Evolutionary conservation across 2,113 vertebrate genomes (phyloP).

Genomic region (Leptodactylus fuscus): DNA sequence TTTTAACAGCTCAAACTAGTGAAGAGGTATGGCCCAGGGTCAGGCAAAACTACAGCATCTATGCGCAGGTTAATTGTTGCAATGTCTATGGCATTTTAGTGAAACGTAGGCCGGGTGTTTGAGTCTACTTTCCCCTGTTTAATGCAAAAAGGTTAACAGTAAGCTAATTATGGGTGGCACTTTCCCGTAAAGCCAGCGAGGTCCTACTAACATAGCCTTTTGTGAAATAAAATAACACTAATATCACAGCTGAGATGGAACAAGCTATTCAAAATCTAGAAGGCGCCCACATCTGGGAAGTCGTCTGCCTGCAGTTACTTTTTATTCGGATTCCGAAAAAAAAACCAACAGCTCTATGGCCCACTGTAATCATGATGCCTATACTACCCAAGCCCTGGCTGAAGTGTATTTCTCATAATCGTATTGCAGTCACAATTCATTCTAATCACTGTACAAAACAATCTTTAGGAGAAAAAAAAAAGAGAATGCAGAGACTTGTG

Average conservation of each 20-base stretch:
- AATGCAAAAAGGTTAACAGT: conserved; percentile 58
- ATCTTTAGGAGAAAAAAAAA: conserved; percentile 81
- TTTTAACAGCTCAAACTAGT: conserved; percentile 59
- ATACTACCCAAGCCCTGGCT: conserved; percentile 73
- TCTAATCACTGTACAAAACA: conserved; percentile 84
- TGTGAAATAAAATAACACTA: conserved; percentile 35
- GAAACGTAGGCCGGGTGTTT: conserved; percentile 59
- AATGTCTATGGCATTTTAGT: conserved; percentile 56
- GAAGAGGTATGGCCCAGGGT: conserved; percentile 62
- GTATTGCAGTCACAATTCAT: conserved; percentile 82
- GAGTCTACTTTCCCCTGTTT: conserved; percentile 36
- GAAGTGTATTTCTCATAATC: conserved; percentile 73
- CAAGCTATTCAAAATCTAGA: conserved; percentile 17
- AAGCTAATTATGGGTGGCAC: conserved; percentile 47
- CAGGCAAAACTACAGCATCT: conserved; percentile 60
- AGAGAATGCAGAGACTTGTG: conserved; percentile 90
- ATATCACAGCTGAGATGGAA: conserved; percentile 30
- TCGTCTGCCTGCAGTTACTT: conserved; percentile 60
- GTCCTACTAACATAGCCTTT: conserved; percentile 36
- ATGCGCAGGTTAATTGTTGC: conserved; percentile 53
- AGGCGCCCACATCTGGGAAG: conserved; percentile 61
- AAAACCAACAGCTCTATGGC: conserved; percentile 58
- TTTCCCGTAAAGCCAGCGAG: conserved; percentile 27
- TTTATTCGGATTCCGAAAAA: conserved; percentile 63
- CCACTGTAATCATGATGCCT: conserved; percentile 62